Evolutionary conservation across 2,888 invertebrate species (phyloP).

Genomic region (Lasioglossum villosulum): DNA sequence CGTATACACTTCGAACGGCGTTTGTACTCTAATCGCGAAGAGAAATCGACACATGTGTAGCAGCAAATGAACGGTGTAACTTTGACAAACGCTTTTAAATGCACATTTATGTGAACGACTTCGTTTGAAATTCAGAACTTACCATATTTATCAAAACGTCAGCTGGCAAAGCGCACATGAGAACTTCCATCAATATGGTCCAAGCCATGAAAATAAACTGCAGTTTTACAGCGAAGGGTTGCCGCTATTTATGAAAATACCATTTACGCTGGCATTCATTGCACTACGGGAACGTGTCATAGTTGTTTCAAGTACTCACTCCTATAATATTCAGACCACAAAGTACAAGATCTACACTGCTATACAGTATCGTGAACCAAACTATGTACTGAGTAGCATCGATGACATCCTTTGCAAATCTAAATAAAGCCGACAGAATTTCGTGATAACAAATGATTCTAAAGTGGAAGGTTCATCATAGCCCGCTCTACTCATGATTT

Average conservation of each 20-base stretch:
- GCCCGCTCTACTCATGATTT: too few relatives aligned
- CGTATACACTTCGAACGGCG: slow-evolving; percentile 18
- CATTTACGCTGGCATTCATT: not conserved
- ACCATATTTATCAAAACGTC: not conserved
- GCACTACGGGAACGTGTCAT: not conserved
- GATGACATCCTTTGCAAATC: slow-evolving; percentile 4
- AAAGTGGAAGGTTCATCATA: too few relatives aligned
- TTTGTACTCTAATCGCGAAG: slow-evolving; percentile 19
- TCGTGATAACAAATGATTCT: too few relatives aligned
- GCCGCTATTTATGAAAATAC: not conserved
- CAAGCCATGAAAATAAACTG: not conserved
- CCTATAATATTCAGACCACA: slow-evolving; percentile 10
- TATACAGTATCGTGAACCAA: not conserved
- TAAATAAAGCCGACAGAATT: not conserved
- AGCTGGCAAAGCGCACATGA: not conserved
- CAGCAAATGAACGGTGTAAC: not conserved
- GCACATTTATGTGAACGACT: not conserved
- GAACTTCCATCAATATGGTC: not conserved
- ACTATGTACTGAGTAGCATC: too few relatives aligned
- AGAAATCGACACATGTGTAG: not conserved
- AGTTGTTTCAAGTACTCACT: slow-evolving; percentile 1
- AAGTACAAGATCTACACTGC: not conserved
- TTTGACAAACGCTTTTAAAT: not conserved
- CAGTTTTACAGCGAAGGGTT: not conserved
- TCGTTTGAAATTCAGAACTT: not conserved